Percentiles rank a stretch among this genome's conserved stretches.
These are phyloP conservation scores for Linyphia triangularis DNA, from an alignment of 2,888 invertebrate genomes.

Conservation along the genomic window DNA sequence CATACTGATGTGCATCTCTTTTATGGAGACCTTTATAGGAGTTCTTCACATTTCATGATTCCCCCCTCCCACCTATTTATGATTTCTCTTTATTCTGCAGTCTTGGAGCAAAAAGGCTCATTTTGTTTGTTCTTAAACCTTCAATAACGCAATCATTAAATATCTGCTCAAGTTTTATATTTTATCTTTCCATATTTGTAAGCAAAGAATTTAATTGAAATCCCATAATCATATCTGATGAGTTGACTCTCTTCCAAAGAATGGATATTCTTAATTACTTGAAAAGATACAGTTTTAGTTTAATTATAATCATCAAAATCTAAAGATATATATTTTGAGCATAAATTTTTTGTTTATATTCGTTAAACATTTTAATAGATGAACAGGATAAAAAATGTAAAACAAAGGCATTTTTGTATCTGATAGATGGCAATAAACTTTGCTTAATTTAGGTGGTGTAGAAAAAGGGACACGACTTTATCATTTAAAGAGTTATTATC, in stretches of 20 bases:
- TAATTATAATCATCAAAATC: not conserved
- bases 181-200: not conserved
- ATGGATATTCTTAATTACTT: not conserved
- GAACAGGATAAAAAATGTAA: not conserved
- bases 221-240: not conserved
- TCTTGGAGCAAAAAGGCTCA: not conserved
- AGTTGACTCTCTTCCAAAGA: not conserved
- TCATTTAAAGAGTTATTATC: not conserved
- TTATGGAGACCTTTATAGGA: too few relatives aligned
- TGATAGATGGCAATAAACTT: not conserved
- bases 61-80: not conserved
- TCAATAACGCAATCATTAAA: not conserved
- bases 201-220: not conserved
- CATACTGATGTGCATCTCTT: too few relatives aligned
- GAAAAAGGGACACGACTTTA: not conserved
- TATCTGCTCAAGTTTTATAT: not conserved
- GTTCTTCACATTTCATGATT: too few relatives aligned
- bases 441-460: not conserved
- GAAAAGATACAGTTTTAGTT: conserved; percentile 7
- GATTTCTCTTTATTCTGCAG: not conserved
- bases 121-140: not conserved
- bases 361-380: not conserved
- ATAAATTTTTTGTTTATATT: not conserved
- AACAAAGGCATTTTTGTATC: not conserved
- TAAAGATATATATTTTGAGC: not conserved